Evolutionary conservation across 1,140 invertebrate species (phyloP), one percentile per base, ranked within the genome.

Genomic region (Episyrphus balteatus): DNA sequence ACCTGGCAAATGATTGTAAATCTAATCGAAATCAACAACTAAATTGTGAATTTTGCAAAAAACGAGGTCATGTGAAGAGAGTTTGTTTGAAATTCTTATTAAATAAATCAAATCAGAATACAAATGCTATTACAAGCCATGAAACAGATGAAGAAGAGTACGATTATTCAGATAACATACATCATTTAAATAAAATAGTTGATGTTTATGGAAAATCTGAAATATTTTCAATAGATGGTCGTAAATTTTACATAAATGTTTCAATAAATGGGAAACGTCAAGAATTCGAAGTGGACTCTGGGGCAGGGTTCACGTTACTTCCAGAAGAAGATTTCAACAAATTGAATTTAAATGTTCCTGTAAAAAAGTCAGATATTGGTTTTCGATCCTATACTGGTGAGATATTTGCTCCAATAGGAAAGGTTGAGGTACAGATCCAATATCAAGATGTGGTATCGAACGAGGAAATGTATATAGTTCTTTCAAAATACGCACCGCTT

Each of bases 251-350:
- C 31, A 33, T 19, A 47, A 18, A 14, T 47, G 30, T 47, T 40
- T 17, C 15, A 38, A 39, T 46, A 3, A 15, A 38, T 14, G 44
- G 44, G 21, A 45, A 46, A 13, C 10, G 17, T 7, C 17, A 38
- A 18, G 13, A 17, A 46, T 46, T 46, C 36, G 17, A 46, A 46
- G 44, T 46, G 19, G 44, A 46, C n/a, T 46, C 44, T 13, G 44
- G 44, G 12, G 15, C 36, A 2, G 19, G 44, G 3, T 37, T 14
- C 14, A 46, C 33, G 26, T 21, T 46, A 3, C 12, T 46, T 5
- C 44, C 44, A 13, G 26, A 46, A 46, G 21, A 39, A 14, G 10
- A 38, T 14, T 46, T 46, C 21, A 38, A 26, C 36, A 37, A 38
- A 37, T 30, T 46, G 12, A 46, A 46, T 36, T n/a, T 46, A 18